These are phyloP conservation scores for Edolisoma coerulescens DNA, from an alignment of 2,113 vertebrate genomes.

Conservation along the genomic window DNA sequence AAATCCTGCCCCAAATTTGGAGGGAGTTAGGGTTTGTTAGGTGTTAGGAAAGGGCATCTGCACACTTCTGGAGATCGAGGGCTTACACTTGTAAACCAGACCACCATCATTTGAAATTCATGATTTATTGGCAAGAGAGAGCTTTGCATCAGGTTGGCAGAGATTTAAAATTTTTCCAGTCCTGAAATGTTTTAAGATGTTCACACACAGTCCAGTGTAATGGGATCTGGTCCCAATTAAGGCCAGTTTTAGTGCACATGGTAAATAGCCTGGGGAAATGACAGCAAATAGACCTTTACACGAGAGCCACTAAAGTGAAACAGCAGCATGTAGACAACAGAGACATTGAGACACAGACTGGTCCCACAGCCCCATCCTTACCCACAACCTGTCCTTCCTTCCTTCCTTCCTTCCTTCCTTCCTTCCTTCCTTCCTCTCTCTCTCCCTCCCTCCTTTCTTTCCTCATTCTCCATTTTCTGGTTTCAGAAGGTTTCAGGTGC, in stretches of 20 bases:
- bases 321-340: background rate
- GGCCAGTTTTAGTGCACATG: background rate
- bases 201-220: background rate
- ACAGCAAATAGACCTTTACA: background rate
- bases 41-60: background rate
- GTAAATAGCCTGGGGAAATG: background rate
- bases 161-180: background rate
- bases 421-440: background rate
- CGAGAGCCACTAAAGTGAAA: background rate
- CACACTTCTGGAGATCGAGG: background rate
- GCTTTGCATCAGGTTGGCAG: background rate
- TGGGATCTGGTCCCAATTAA: background rate
- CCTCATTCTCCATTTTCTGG: background rate
- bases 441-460: no score
- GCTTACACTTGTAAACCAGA: background rate
- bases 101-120: background rate
- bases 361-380: background rate
- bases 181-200: background rate
- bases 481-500: background rate
- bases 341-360: background rate
- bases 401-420: background rate
- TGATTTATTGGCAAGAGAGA: background rate
- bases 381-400: background rate
- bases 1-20: background rate
- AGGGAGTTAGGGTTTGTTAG: background rate